phyloP scores from a whole-genome alignment of 92 coral and sea anemone species.

The Palythoa heliodiscus region DNA sequence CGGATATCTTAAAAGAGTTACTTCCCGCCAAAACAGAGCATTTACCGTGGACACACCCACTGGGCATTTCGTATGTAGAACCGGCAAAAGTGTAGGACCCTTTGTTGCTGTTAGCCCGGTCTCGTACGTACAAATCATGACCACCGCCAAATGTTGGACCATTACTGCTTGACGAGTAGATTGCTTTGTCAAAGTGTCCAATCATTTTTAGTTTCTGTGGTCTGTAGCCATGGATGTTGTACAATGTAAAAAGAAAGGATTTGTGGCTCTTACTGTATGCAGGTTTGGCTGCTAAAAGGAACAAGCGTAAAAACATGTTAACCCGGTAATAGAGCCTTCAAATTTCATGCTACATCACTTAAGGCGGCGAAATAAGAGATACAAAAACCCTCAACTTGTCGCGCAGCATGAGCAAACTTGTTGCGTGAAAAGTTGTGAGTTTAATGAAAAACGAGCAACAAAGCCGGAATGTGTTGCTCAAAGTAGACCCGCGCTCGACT shows the following conservation, averaged over 20 bases:
- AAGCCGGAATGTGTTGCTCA: too few species aligned
- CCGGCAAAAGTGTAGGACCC: neutral
- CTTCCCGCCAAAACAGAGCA: constrained; percentile 19
- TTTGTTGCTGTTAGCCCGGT: neutral
- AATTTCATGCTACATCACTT: too few species aligned
- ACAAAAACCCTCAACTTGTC: too few species aligned
- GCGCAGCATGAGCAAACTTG: too few species aligned
- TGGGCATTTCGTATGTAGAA: neutral
- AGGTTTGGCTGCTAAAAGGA: neutral
- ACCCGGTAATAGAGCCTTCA: neutral
- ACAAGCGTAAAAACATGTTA: neutral
- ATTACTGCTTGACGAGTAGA: neutral
- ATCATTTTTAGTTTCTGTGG: constrained; percentile 10
- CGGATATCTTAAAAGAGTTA: neutral
- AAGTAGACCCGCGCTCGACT: too few species aligned
- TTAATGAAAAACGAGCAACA: too few species aligned
- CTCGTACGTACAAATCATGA: constrained; percentile 8
- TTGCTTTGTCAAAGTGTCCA: constrained; percentile 1
- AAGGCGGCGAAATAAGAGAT: too few species aligned
- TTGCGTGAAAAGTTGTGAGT: too few species aligned
- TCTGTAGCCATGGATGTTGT: constrained; percentile 4
- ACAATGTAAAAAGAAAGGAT: constrained; percentile 18
- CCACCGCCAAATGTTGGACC: constrained; percentile 28
- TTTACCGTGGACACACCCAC: neutral
- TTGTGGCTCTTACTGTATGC: neutral